Percentiles rank a stretch among this genome's conserved stretches.
Conservation (phyloP, 2,797 vertebrate species). For the Lacerta bilineata region DNA sequence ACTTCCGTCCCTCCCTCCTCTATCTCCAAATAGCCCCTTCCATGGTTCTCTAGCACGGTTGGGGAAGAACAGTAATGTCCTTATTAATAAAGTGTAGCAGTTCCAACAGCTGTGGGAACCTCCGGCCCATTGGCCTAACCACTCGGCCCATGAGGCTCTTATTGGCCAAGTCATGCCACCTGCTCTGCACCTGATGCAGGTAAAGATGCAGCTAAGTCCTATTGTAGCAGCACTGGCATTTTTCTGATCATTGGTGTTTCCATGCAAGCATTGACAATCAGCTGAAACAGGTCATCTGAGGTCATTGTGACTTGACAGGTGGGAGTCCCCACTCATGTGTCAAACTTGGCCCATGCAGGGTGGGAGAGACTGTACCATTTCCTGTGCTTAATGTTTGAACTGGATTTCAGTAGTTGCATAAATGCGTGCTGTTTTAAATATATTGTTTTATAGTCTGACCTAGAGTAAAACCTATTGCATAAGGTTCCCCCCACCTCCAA, state of each 20-base stretch:
- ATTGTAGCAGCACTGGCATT: no score
- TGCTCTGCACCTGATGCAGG: no score
- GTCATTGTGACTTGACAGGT: no score
- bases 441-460: constrained; percentile 43
- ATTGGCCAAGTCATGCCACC: no score
- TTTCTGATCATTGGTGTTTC: no score
- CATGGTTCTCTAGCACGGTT: not conserved
- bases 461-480: constrained; percentile 38
- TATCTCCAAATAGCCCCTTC: not conserved
- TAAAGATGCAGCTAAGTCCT: not conserved
- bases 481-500: constrained; percentile 49
- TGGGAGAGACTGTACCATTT: not conserved
- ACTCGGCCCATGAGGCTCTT: no score
- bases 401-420: not conserved
- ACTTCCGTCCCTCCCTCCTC: not conserved
- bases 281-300: no score
- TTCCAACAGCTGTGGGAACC: no score
- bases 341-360: no score
- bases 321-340: no score
- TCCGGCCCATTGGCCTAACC: no score
- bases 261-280: no score
- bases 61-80: not conserved
- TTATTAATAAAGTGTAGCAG: not conserved
- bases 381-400: not conserved
- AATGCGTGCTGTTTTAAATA: constrained; percentile 24